These are phyloP conservation scores for Lytechinus variegatus DNA, from an alignment of 35 echinoderm and acorn worm genomes.

Conservation along the genomic window DNA sequence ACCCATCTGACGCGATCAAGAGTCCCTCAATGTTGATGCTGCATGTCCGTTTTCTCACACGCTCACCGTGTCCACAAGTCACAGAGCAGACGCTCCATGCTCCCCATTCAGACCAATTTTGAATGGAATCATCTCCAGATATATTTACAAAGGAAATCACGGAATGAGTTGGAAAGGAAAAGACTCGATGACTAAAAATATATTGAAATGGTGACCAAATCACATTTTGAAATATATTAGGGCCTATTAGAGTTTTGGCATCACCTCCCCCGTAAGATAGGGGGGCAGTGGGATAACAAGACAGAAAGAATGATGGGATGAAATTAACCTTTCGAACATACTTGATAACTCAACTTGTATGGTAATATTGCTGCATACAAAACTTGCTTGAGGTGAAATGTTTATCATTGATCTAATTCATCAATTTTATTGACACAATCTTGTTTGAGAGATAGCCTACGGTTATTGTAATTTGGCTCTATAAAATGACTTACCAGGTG, in stretches of 20 bases:
- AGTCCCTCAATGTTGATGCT: slow-evolving; percentile 25
- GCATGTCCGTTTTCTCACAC: not conserved
- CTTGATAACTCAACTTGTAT: too few species aligned
- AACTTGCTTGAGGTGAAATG: too few species aligned
- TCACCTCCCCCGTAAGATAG: not conserved
- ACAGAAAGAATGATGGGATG: not conserved
- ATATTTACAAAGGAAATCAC: not conserved
- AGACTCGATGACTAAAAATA: not conserved
- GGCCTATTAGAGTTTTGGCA: not conserved
- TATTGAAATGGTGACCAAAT: not conserved
- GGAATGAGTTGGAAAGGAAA: not conserved
- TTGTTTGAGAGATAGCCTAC: too few species aligned
- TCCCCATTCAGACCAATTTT: slow-evolving; percentile 17
- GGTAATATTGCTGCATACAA: too few species aligned
- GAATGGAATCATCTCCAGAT: not conserved
- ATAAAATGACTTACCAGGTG: too few species aligned
- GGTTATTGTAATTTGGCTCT: too few species aligned
- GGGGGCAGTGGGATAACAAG: not conserved
- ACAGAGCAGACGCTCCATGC: slow-evolving; percentile 5
- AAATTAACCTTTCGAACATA: not conserved
- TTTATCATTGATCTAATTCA: too few species aligned
- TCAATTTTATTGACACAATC: too few species aligned
- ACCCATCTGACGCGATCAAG: not conserved
- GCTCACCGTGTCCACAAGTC: not conserved
- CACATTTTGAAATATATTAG: too few species aligned